Base-by-base conservation (phyloP, 2,113 vertebrate genomes). In the Conger conger region DNA sequence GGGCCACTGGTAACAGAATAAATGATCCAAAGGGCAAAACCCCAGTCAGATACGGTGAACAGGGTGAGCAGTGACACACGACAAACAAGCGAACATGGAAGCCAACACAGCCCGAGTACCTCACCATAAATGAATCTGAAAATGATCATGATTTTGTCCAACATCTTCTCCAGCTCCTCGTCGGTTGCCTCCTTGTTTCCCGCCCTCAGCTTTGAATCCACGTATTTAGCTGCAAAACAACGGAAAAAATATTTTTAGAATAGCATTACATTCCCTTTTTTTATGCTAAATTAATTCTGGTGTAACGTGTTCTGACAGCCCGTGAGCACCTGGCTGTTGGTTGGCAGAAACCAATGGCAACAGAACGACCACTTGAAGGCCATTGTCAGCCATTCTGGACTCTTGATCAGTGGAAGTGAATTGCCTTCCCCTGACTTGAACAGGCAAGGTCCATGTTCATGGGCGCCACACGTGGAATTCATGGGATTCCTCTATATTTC, bases 101-200 rank as follows among this genome's bases (percentile, higher is more conserved):
- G 76, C 38, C 36, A 78, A 37, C 1, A 78, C 76, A 38, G 76
- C 27, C 15, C 15, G 83, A 60, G 30, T 40, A 86, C 63, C 93
- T 94, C 96, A 99, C 98, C 98, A 92, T 99, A 98, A 92, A 99
- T 99, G 91, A 99, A 99, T 93, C 98, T 97, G 96, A 99, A 99
- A 92, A 99, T 99, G 83, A 99, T 99, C 98, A 99, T 99, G 89
- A 99, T 99, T 95, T 99, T 99, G 94, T 99, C 98, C 94, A 99
- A 93, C 98, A 99, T 99, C 94, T 99, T 99, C 92, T 99, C 98
- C 89, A 99, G 96, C 88, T 99, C 98, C 92, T 99, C 98, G 89
- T 99, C 98, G 17, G 98, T 99, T 80, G 98, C 98, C 91, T 99
- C 98, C 93, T 99, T 99, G 93, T 99, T 99, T 90, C 98, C 98